A percentile compares a stretch with the other conserved stretches of the same genome.
phyloP scores from a whole-genome alignment of 2,888 invertebrate genomes.

The Hyposoter dolosus region DNA sequence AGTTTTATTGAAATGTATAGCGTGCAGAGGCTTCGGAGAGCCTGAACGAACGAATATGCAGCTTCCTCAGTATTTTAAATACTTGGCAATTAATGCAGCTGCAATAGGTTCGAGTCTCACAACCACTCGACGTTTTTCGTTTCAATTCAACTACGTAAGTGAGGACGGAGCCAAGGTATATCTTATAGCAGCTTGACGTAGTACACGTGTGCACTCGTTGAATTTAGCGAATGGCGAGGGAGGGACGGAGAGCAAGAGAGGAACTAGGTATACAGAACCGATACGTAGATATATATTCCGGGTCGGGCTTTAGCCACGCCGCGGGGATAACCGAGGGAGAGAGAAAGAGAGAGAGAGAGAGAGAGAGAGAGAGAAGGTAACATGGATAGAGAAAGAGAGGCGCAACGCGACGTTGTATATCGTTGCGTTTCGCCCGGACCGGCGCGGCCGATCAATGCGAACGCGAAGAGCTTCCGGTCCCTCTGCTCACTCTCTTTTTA shows the following conservation, averaged over 20 bases:
- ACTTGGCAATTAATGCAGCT: slow-evolving; percentile 20
- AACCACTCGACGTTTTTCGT: background rate
- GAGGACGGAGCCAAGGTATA: slow-evolving; percentile 9
- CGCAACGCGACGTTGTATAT: slow-evolving; percentile 67
- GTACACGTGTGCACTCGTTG: slow-evolving; percentile 44
- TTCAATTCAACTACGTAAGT: background rate
- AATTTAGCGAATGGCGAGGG: slow-evolving; percentile 17
- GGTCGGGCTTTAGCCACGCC: slow-evolving; percentile 52
- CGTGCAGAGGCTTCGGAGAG: too few species aligned
- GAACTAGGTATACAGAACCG: slow-evolving; percentile 22
- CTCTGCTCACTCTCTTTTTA: slow-evolving; percentile 25
- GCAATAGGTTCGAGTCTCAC: background rate
- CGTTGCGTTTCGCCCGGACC: slow-evolving; percentile 69
- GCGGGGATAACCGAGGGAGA: slow-evolving; percentile 14
- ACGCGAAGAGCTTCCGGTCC: slow-evolving; percentile 68
- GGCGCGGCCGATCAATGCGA: slow-evolving; percentile 68
- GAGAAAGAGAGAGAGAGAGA: slow-evolving; percentile 18
- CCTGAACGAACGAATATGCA: too few species aligned
- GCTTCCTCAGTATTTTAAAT: slow-evolving; percentile 2
- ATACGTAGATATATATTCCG: slow-evolving; percentile 31
- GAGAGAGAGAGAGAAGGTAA: too few species aligned
- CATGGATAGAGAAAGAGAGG: slow-evolving; percentile 55
- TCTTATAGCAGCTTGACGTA: slow-evolving; percentile 20
- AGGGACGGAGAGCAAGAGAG: slow-evolving; percentile 12
- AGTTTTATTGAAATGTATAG: background rate